Conservation (phyloP, 2,888 invertebrate genomes). For the Colostygia pectinataria region DNA sequence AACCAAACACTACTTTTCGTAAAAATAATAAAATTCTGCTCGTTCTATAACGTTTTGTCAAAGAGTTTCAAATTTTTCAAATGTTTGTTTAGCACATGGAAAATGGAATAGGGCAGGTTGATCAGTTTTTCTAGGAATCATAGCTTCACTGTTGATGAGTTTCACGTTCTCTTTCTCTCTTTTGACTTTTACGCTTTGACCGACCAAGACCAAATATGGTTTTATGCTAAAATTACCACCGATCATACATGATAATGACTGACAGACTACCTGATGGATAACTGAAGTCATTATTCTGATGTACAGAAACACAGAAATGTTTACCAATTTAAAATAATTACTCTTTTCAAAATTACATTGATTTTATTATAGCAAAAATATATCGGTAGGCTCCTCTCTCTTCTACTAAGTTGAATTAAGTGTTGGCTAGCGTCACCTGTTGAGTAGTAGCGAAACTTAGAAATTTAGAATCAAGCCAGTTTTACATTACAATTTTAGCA, state of each 20-base stretch:
- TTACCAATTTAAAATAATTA: too few species aligned
- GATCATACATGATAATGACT: too few species aligned
- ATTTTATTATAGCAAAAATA: too few species aligned
- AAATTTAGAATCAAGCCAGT: not conserved
- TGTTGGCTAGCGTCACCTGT: constrained; percentile 8
- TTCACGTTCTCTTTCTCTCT: not conserved
- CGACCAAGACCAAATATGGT: constrained; percentile 2
- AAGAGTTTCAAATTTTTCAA: constrained; percentile 49
- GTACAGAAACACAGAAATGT: too few species aligned
- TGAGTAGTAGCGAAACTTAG: constrained; percentile 15
- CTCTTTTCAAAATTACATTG: too few species aligned
- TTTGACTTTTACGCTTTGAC: not conserved
- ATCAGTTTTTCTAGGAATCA: not conserved
- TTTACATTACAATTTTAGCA: not conserved
- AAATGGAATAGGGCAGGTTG: not conserved
- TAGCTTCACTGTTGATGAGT: too few species aligned
- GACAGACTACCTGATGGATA: too few species aligned
- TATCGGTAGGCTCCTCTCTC: too few species aligned
- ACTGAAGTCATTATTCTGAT: too few species aligned
- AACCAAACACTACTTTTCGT: not conserved
- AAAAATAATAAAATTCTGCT: constrained; percentile 4
- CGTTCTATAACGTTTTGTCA: constrained; percentile 26
- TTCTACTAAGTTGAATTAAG: too few species aligned
- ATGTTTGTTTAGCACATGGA: constrained; percentile 21
- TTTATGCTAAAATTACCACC: too few species aligned